Base-by-base conservation (phyloP, 1,140 invertebrate genomes). In the Meteorus sp. region DNA sequence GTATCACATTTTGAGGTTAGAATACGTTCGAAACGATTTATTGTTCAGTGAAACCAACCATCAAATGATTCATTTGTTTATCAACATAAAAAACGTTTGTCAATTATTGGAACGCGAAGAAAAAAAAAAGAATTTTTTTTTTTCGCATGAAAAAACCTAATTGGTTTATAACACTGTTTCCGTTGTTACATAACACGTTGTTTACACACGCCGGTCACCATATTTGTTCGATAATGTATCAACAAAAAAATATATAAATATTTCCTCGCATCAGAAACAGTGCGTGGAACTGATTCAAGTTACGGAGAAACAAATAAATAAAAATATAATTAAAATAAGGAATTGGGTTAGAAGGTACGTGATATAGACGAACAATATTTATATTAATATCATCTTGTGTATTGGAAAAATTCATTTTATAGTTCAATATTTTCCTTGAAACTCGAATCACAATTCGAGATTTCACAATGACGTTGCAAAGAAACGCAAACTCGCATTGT, bases 121-220 rank as follows among this genome's bases (percentile, higher is more conserved):
- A n/a, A n/a, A n/a, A n/a, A n/a, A n/a, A n/a, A n/a, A n/a, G n/a
- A n/a, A 22, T 19, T 20, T 6, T 8, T 20, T 45, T 45, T 45
- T 45, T 45, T 45, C 20, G 2, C 43, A 5, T 13, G n/a, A 25
- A 3, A 50, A 29, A 25, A 25, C 45, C 22, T n/a, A n/a, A 13
- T 39, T 39, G 35, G 15, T 39, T 39, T 39, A 13, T 39, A 39
- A 39, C 35, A 39, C 35, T 39, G 11, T 39, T 13, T 29, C 50
- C 35, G 50, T 52, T 52, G 50, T 52, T 51, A 51, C 48, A 33
- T 33, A 52, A 52, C 29, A 22, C 15, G 33, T 19, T 53, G 35
- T 53, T 53, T 37, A 53, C 31, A 29, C 17, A 33, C 37, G 51
- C 37, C 51, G 37, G 35, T 11, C 35, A 8, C 51, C 51, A 53